Evolutionary conservation across 2,888 invertebrate species (phyloP), one percentile per base, ranked within the genome.

Genomic region (Geophilus truncorum): DNA sequence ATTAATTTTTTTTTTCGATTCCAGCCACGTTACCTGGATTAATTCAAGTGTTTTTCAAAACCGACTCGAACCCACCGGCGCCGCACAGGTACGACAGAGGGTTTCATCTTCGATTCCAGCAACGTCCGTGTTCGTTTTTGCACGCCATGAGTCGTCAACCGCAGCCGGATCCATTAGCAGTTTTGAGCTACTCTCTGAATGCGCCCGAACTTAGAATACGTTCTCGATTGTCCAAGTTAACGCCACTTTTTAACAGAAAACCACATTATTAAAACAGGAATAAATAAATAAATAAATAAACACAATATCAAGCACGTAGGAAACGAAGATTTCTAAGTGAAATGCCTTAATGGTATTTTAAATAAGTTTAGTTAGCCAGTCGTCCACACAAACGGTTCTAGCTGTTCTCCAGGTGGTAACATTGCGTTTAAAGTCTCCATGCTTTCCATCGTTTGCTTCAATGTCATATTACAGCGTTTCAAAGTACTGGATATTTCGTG

Each of bases 371-470:
- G 28, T 36, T 77, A 90, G 84, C 93, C 92, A 12, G 93, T 92
- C n/a, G 92, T 93, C 95, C 95, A 95, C 0, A 94, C 92, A 85
- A 97, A 96, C 0, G 96, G 94, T 85, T 96, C 94, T 57, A 97
- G 87, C 15, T 94, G 90, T 84, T 95, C 93, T 21, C 93, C 92
- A 77, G 92, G 90, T 30, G 96, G 95, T 36, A 97, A 88, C 83
- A 93, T 88, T 84, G 92, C 91, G 85, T 97, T 97, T 75, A 97
- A 89, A 18, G 92, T 91, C 85, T 96, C 95, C 86, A 96, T 90
- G 78, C 93, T 93, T 85, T 94, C 95, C 0, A 96, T 87, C 0
- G 94, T 94, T 88, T 95, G 93, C 87, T 94, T 93, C 21, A 97
- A 89, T 80, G 93, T 88, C 81, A 92, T 91, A 86, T 94, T 93